Base-by-base conservation (phyloP, 2,113 vertebrate genomes). In the Ornithorhynchus anatinus region DNA sequence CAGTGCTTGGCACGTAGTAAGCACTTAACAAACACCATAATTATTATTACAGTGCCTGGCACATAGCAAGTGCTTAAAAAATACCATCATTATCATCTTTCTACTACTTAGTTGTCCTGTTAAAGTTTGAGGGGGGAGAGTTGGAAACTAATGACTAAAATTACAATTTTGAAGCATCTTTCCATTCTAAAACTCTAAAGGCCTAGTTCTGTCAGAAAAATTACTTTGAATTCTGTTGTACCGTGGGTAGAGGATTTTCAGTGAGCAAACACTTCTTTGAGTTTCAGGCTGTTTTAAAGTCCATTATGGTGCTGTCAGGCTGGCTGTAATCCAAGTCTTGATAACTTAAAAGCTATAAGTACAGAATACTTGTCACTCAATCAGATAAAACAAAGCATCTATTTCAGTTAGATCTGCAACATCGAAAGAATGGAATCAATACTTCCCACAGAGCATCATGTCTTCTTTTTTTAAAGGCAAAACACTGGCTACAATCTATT, bases 321-420 rank as follows among this genome's bases (percentile, higher is more conserved):
- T 75, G 54, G 61, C 51, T 66, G 19, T 17, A 44, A 59, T 57
- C 56, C 59, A 77, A 31, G 59, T 42, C 74, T 79, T 76, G 70
- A 73, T 56, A 72, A 44, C 17, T 9, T 56, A 71, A 81, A 65
- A 78, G 8, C 23, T 60, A 8, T 48, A 52, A 79, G 58, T 37
- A 36, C 43, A 69, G 31, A 73, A 68, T n/a, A 29, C 22, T 61
- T 65, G 47, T 25, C 68, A 54, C 12, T 77, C 54, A 72, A 20
- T 5, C 4, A 32, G 14, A 65, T 32, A 36, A 2, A 71, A 13
- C 10, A 73, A 2, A 25, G 54, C 48, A 35, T 64, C 59, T 67
- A 36, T 77, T 78, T 62, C 69, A 71, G 58, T 66, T 65, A 70
- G 25, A 70, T 40, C 56, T 69, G 11, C 62, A 85, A 44, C 50